Conservation (phyloP, 1,140 invertebrate species). For the Procambarus virginalis region DNA sequence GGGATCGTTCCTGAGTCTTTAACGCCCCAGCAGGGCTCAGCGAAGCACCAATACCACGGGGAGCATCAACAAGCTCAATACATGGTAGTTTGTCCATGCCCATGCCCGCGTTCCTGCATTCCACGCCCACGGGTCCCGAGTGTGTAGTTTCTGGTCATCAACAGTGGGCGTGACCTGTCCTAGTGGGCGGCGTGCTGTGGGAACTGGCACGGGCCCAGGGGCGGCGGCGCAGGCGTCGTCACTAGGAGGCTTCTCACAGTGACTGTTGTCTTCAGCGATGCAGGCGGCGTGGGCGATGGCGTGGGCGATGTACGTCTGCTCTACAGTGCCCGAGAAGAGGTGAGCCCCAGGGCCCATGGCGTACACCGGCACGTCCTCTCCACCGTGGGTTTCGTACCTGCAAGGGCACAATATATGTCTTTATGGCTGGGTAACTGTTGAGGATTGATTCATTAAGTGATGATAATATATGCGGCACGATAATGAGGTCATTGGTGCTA, state of each 20-base stretch:
- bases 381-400: slow-evolving; percentile 84
- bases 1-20: slow-evolving; percentile 20
- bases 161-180: slow-evolving; percentile 40
- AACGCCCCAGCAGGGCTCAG: not conserved
- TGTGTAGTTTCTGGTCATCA: slow-evolving; percentile 32
- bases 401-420: not conserved
- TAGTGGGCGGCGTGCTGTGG: slow-evolving; percentile 30
- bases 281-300: slow-evolving; percentile 74
- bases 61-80: slow-evolving; percentile 35
- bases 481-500: no score
- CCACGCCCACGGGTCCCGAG: slow-evolving; percentile 48
- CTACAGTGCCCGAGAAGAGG: slow-evolving; percentile 74
- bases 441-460: no score
- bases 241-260: slow-evolving; percentile 70
- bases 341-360: slow-evolving; percentile 77
- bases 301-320: slow-evolving; percentile 76
- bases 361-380: slow-evolving; percentile 91
- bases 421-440: no score
- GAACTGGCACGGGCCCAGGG: slow-evolving; percentile 30
- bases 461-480: no score
- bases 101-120: slow-evolving; percentile 40
- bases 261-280: slow-evolving; percentile 68
- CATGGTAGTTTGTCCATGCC: slow-evolving; percentile 39
- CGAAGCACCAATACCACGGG: slow-evolving; percentile 54
- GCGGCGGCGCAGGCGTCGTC: slow-evolving; percentile 68